Percentiles rank a stretch among this genome's conserved stretches.
These are phyloP conservation scores for Tineola bisselliella DNA, from an alignment of 2,888 invertebrate genomes.

Conservation along the genomic window DNA sequence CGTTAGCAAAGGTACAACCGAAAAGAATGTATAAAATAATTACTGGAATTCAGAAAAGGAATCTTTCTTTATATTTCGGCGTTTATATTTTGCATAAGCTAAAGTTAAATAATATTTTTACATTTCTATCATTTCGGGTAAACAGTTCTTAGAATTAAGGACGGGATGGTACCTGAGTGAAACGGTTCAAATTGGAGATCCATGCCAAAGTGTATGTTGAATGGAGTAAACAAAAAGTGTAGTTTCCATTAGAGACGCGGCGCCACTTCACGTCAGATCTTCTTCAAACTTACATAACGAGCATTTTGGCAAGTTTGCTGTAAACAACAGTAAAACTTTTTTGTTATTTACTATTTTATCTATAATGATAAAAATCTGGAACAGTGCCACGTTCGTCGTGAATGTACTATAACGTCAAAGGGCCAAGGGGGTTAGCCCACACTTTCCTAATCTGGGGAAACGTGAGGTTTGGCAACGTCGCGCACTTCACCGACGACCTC, in stretches of 20 bases:
- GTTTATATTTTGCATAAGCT: background rate
- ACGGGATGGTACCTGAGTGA: too few species aligned
- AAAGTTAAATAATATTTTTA: too few species aligned
- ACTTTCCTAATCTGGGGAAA: constrained; percentile 28
- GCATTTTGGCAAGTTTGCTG: background rate
- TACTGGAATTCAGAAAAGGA: background rate
- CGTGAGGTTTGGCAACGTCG: constrained; percentile 55
- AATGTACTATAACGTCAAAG: constrained; percentile 27
- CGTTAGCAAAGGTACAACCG: background rate
- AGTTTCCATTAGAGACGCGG: background rate
- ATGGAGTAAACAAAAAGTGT: too few species aligned
- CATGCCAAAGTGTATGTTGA: too few species aligned
- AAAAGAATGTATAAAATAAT: constrained; percentile 1
- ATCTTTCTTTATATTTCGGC: background rate
- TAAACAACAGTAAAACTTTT: background rate
- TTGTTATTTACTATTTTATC: background rate
- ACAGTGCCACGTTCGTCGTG: constrained; percentile 17
- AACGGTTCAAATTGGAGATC: too few species aligned
- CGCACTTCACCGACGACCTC: constrained; percentile 53
- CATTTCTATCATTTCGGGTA: background rate
- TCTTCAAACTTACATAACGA: background rate
- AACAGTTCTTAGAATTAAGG: too few species aligned
- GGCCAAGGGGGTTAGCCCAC: constrained; percentile 21
- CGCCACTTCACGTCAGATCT: background rate
- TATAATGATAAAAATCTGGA: constrained; percentile 1